Conservation (phyloP, 2,113 vertebrate species). For the Rhipidura dahli region DNA sequence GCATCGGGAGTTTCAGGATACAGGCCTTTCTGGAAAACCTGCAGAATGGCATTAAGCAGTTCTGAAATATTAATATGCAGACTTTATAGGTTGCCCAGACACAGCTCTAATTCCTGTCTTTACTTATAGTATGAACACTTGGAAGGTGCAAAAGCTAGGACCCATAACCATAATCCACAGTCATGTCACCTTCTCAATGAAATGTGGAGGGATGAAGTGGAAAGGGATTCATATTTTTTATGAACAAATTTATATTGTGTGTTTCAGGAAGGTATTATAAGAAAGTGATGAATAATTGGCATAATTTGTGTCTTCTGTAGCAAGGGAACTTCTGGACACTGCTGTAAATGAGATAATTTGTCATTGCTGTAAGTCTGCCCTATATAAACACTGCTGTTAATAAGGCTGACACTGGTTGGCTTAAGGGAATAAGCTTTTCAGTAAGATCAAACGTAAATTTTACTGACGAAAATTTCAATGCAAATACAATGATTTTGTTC, state of each 20-base stretch:
- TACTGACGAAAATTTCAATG: not conserved
- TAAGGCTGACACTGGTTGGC: not conserved
- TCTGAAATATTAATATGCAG: not conserved
- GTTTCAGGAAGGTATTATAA: conserved; percentile 12
- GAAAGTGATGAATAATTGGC: conserved; percentile 20
- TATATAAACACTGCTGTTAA: not conserved
- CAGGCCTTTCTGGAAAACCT: not conserved
- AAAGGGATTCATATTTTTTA: not conserved
- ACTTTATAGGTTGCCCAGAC: not conserved
- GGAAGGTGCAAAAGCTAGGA: not conserved
- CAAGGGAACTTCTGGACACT: conserved; percentile 2
- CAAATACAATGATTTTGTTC: not conserved
- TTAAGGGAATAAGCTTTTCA: conserved; percentile 6
- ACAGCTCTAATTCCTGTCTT: not conserved
- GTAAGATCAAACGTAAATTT: not conserved
- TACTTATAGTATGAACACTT: not conserved
- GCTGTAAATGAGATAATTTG: conserved; percentile 16
- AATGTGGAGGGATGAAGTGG: not conserved
- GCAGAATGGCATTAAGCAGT: not conserved
- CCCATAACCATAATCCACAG: not conserved
- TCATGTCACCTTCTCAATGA: not conserved
- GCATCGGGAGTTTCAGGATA: not conserved
- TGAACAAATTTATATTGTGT: not conserved
- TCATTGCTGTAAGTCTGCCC: not conserved
- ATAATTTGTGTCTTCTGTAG: conserved; percentile 35